Conservation (phyloP, 1,140 invertebrate genomes). For the Megalonaias nervosa region DNA sequence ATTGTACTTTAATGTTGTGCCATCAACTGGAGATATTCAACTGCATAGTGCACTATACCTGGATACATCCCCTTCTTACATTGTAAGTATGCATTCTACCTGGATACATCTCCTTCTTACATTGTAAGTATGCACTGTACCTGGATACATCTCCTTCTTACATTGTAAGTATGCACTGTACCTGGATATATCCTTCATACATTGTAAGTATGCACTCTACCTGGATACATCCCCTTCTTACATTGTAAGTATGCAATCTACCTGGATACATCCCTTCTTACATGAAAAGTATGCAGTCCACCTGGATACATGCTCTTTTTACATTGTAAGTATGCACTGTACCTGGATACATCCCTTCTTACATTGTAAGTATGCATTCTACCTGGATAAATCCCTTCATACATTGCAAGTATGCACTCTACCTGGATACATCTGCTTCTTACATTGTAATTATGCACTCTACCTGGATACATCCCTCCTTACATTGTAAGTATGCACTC, state of each 20-base stretch:
- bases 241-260: background rate
- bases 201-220: background rate
- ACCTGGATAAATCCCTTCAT: slow-evolving; percentile 18
- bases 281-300: slow-evolving; percentile 25
- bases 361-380: slow-evolving; percentile 24
- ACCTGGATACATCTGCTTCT: too few species aligned
- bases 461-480: background rate
- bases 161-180: too few species aligned
- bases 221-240: background rate
- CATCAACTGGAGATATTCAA: slow-evolving; percentile 41
- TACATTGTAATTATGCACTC: background rate
- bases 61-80: slow-evolving; percentile 42
- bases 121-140: slow-evolving; percentile 28
- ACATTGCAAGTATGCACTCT: too few species aligned
- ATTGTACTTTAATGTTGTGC: slow-evolving; percentile 47
- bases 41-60: slow-evolving; percentile 35
- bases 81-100: slow-evolving; percentile 31
- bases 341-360: background rate
- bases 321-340: slow-evolving; percentile 42
- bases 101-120: background rate
- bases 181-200: too few species aligned
- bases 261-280: too few species aligned
- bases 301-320: slow-evolving; percentile 32
- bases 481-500: background rate
- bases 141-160: slow-evolving; percentile 12